Evolutionary conservation across 2,113 vertebrate species (phyloP), one percentile per base, ranked within the genome.

Genomic region (Euleptes europaea): DNA sequence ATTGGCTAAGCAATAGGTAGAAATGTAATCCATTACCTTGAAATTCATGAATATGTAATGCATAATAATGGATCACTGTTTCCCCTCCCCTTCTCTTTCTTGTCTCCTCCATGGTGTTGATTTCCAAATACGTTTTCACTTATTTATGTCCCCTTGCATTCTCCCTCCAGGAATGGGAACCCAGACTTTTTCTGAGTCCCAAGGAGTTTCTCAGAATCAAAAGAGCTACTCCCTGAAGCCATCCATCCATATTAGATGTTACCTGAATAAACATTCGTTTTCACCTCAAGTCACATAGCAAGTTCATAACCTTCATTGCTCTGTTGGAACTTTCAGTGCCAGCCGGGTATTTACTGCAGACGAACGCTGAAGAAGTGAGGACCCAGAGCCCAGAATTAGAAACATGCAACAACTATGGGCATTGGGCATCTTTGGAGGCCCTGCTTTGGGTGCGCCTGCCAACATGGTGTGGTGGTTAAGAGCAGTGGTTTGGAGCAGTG

Each of bases 31-130:
- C 82, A 74, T 92, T 91, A 38, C 81, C 80, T 88, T 92, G 89
- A 90, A 90, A 94, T 84, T 86, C 88, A 77, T 90, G 92, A 94
- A 87, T 92, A 82, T 2, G 0, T 90, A 91, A 92, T 93, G 42
- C 76, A 71, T 83, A 88, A 88, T 88, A 89, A 85, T 92, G 60
- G 90, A 91, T 91, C 84, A 84, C 49, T 35, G 33, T 74, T 89
- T 92, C 84, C 63, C 78, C 44, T 91, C 69, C 63, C 17, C n/a
- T 19, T 89, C 60, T 28, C 35, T 86, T 89, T 84, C 89, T 92
- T 49, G 17, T 80, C 67, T 82, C 12, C 85, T 78, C 88, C 33
- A 80, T 84, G 35, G 54, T 85, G 47, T 83, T 92, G 91, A 90
- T 93, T 93, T 93, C 73, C 63, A 80, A 78, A 79, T 76, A 47